phyloP scores from a whole-genome alignment of 64 coral and sea anemone species.

The Montipora capricornis region DNA sequence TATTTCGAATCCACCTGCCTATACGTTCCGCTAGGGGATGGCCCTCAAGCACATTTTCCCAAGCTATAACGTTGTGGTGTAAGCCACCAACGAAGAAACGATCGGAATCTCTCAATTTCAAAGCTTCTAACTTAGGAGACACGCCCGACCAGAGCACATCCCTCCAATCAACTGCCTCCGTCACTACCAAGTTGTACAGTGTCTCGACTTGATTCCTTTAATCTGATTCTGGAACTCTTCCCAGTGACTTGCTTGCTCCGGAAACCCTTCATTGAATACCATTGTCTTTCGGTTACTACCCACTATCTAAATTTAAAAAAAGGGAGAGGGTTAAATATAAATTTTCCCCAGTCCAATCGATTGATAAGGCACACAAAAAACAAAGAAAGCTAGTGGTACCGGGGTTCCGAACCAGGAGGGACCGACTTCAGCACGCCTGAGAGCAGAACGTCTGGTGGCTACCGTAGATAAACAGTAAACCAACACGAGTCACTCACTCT shows the following conservation, averaged over 20 bases:
- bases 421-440: constrained; percentile 46
- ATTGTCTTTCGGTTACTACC: not conserved
- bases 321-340: too few species aligned
- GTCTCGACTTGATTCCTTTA: too few species aligned
- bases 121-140: not conserved
- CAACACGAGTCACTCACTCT: constrained; percentile 26
- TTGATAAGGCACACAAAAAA: too few species aligned
- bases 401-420: constrained; percentile 28
- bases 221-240: too few species aligned
- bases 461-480: not conserved
- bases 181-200: not conserved
- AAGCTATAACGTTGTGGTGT: not conserved
- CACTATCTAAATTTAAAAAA: not conserved
- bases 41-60: not conserved
- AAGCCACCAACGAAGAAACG: not conserved
- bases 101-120: not conserved
- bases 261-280: not conserved
- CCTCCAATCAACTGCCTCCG: not conserved
- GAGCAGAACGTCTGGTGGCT: not conserved
- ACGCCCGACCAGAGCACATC: not conserved
- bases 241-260: too few species aligned
- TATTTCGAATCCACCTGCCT: constrained; percentile 1
- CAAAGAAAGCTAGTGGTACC: too few species aligned
- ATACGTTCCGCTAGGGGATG: not conserved
- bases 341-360: too few species aligned